Percentiles rank a stretch among this genome's conserved stretches.
Evolutionary conservation across 37 sponge, comb jelly and placozoan species (phyloP).

Genomic region (Bolinopsis microptera): DNA sequence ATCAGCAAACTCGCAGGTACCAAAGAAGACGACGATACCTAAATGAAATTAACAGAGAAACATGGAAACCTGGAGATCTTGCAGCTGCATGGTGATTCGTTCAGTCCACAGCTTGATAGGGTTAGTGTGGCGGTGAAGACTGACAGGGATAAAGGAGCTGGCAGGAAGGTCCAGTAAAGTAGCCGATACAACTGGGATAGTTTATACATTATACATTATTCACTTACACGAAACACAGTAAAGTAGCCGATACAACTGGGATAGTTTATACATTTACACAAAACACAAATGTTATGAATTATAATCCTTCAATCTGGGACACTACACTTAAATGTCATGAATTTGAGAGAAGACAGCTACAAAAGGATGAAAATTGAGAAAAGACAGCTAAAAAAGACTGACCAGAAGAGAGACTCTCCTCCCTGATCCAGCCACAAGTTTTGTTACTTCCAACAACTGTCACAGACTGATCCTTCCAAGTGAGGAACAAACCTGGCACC

Average conservation of each 20-base stretch:
- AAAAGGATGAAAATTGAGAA: not conserved
- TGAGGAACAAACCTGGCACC: slow-evolving; percentile 23
- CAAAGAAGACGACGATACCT: too few species aligned
- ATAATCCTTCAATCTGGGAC: too few species aligned
- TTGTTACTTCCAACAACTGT: slow-evolving; percentile 3
- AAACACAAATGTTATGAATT: too few species aligned
- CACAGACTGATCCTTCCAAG: not conserved
- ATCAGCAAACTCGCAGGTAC: too few species aligned
- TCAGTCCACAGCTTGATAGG: slow-evolving; percentile 30
- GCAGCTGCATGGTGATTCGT: not conserved
- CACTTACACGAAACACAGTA: too few species aligned
- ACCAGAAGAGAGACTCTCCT: slow-evolving; percentile 57
- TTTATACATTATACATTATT: too few species aligned
- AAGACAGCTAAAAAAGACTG: not conserved
- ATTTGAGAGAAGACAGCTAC: not conserved
- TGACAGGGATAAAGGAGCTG: slow-evolving; percentile 25
- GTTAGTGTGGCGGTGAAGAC: not conserved
- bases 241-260: slow-evolving; percentile 24
- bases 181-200: not conserved
- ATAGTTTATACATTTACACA: too few species aligned
- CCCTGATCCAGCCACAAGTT: slow-evolving; percentile 43
- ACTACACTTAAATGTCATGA: not conserved
- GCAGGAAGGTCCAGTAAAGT: slow-evolving; percentile 32
- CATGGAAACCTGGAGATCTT: not conserved
- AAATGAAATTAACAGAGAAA: too few species aligned